These are phyloP conservation scores for Parasteatoda lunata DNA, from an alignment of 2,888 invertebrate genomes.

Conservation along the genomic window DNA sequence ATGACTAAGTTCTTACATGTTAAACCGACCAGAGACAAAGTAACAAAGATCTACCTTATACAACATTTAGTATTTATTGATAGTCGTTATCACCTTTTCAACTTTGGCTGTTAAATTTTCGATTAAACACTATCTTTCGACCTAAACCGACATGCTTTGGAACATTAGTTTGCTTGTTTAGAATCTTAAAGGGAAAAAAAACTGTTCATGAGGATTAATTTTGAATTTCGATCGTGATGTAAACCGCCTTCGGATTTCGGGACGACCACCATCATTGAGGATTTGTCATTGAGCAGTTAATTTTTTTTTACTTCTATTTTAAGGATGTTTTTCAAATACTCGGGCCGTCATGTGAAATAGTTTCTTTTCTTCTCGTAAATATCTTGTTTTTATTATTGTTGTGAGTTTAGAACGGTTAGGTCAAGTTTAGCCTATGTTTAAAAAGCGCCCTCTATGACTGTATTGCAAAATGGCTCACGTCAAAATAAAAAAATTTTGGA, in stretches of 20 bases:
- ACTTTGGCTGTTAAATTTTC: not conserved
- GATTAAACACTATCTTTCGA: not conserved
- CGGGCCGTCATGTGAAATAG: no score
- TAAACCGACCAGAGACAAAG: no score
- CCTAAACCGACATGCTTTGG: constrained; percentile 7
- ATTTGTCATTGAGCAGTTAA: constrained; percentile 37
- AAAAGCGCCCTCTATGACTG: no score
- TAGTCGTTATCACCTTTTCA: not conserved
- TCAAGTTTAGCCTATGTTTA: no score
- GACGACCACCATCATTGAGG: constrained; percentile 47
- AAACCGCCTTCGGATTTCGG: constrained; percentile 35
- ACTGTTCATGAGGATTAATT: constrained; percentile 6
- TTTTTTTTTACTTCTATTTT: not conserved
- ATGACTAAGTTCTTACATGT: no score
- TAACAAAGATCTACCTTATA: no score
- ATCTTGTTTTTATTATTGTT: no score
- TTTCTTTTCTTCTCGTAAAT: no score
- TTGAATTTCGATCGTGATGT: not conserved
- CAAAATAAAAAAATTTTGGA: no score
- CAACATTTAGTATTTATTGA: not conserved
- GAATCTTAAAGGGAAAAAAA: not conserved
- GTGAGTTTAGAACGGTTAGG: no score
- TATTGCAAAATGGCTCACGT: no score
- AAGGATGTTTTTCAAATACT: no score
- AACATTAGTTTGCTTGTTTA: not conserved